Base-by-base conservation (phyloP, 2,113 vertebrate genomes). In the Equus przewalskii region DNA sequence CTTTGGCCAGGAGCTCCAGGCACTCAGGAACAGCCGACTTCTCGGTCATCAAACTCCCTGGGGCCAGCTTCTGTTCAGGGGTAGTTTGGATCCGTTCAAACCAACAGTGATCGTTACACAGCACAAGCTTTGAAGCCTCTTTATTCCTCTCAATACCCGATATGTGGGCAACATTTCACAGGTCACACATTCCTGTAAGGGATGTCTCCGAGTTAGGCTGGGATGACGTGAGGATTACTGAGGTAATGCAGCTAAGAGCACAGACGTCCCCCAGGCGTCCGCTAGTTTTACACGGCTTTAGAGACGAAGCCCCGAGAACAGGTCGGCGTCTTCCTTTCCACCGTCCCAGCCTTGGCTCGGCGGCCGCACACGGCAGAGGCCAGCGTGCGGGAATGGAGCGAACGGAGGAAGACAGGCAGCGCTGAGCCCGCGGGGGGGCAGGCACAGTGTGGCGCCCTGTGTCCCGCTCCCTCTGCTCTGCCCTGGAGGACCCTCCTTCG, bases 361-460 rank as follows among this genome's bases (percentile, higher is more conserved):
- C 2, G 60, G 1, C 41, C 0, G 76, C 7, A 4, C 60, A 1
- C 1, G 6, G 5, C 22, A 33, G 64, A 13, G 9, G 67, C 80
- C 33, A 22, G 54, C 0, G 21, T 9, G 4, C 7, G 33, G 11
- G 12, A 44, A 3, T 0, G 12, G 41, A 26, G 7, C 4, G 6
- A 46, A 6, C 2, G 46, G 33, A 21, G 3, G 54, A 7, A 36
- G 78, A 16, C 2, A 1, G 1, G 2, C 0, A 0, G 88, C 26
- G 36, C 49, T 28, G 46, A 44, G 46, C 64, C 0, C 12, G 4
- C 16, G 15, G 46, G 3, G 80, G 8, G 14, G 36, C 58, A 10
- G 80, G 36, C 44, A 24, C 56, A 44, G 51, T 0, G 41, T 14
- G 8, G 10, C 14, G 10, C 14, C 46, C 21, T n/a, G 5, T n/a